Evolutionary conservation across 2,888 invertebrate species (phyloP).

Genomic region (Spodoptera exigua): DNA sequence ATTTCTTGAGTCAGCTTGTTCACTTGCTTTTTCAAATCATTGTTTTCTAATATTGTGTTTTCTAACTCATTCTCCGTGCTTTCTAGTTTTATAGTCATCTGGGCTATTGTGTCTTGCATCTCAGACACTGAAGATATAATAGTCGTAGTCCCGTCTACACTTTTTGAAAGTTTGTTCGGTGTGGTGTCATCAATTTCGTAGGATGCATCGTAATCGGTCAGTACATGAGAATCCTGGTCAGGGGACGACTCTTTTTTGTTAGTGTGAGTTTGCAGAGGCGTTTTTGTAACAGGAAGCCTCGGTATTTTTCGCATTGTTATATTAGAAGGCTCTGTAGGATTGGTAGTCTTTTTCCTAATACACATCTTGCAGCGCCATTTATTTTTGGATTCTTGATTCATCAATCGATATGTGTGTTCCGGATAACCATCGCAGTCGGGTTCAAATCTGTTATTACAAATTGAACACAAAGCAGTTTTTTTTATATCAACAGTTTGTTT

Average conservation of each 20-base stretch:
- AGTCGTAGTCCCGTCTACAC: not conserved
- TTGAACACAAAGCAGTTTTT: not conserved
- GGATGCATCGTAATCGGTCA: constrained; percentile 1
- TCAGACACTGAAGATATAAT: not conserved
- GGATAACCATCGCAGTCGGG: not conserved
- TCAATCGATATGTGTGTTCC: not conserved
- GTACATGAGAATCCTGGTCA: constrained; percentile 1
- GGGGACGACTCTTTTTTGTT: not conserved
- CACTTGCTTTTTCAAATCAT: constrained; percentile 2
- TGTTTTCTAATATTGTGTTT: constrained; percentile 1
- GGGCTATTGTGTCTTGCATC: not conserved
- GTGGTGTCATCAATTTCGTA: constrained; percentile 4
- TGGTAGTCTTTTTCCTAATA: not conserved
- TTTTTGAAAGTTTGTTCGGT: constrained; percentile 3
- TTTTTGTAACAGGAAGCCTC: not conserved
- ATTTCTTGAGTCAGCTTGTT: not conserved
- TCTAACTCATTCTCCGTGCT: constrained; percentile 3
- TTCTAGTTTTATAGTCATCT: not conserved
- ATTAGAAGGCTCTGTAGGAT: not conserved
- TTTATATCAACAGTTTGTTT: not conserved
- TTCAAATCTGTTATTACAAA: not conserved
- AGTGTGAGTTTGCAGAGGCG: not conserved
- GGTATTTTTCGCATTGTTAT: not conserved
- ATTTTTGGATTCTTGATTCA: not conserved
- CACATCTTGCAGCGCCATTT: not conserved